These are phyloP conservation scores for Cebidichthys violaceus DNA, from an alignment of 2,113 vertebrate species.

Conservation along the genomic window DNA sequence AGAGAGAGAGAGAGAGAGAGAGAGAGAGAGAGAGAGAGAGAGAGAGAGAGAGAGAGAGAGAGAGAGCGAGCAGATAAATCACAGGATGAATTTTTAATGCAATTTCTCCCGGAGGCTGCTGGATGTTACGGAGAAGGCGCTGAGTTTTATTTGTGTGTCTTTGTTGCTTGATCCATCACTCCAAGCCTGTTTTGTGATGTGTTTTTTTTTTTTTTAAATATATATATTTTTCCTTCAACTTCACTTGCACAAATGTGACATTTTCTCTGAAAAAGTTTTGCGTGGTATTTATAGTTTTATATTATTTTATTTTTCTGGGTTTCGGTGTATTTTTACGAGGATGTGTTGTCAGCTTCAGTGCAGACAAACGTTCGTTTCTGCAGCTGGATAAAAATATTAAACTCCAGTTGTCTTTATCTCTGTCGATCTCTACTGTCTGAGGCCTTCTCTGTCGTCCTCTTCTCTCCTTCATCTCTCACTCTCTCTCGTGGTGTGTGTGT, in stretches of 20 bases:
- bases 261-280: conserved; percentile 26
- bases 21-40: conserved; percentile 29
- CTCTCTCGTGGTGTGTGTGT: background rate
- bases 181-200: conserved; percentile 27
- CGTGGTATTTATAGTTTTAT: conserved; percentile 35
- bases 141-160: conserved; percentile 6
- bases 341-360: conserved; percentile 24
- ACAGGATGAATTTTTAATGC: conserved; percentile 79
- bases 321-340: background rate
- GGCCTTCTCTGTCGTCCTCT: conserved; percentile 11
- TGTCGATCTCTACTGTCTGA: conserved; percentile 21
- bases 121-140: conserved; percentile 59
- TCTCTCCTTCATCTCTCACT: conserved; percentile 8
- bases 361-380: conserved; percentile 45
- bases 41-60: conserved; percentile 8
- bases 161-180: conserved; percentile 45
- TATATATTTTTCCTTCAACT: conserved; percentile 23
- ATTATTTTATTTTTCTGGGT: conserved; percentile 26
- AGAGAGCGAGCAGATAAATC: conserved; percentile 66
- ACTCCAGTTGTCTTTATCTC: conserved; percentile 31
- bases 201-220: conserved; percentile 22
- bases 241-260: conserved; percentile 5
- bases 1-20: conserved; percentile 15
- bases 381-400: conserved; percentile 33
- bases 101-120: conserved; percentile 67